Evolutionary conservation across 2,888 invertebrate genomes (phyloP).

Genomic region (Eugnorisma glareosa): DNA sequence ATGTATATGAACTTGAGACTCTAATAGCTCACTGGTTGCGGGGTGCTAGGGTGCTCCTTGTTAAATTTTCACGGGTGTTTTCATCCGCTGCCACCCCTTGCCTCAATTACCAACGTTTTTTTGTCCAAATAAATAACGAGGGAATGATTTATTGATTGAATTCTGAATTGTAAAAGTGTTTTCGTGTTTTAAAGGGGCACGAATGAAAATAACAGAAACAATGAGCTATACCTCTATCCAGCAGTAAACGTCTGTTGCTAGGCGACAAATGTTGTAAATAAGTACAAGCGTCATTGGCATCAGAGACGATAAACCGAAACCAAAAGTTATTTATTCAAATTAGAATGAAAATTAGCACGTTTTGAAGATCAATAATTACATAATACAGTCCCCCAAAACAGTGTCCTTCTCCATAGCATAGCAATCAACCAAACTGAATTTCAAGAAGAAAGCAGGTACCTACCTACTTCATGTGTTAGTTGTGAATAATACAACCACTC

Average conservation of each 20-base stretch:
- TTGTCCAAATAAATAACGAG: conserved; percentile 50
- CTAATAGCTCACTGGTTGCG: conserved; percentile 20
- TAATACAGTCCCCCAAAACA: not conserved
- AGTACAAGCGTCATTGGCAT: not conserved
- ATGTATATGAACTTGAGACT: conserved; percentile 49
- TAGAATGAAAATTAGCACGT: not conserved
- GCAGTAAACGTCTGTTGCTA: not conserved
- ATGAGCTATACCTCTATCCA: not conserved
- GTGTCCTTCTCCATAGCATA: not conserved
- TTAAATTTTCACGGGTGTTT: conserved; percentile 84
- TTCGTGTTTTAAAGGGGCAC: not conserved
- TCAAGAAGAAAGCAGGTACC: not conserved
- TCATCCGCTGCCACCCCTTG: conserved; percentile 63
- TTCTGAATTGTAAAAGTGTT: not conserved
- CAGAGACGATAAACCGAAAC: not conserved
- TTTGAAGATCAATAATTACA: not conserved
- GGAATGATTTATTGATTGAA: conserved; percentile 55
- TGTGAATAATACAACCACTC: not conserved
- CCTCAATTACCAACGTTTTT: conserved; percentile 56
- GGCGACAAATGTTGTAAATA: not conserved
- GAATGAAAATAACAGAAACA: not conserved
- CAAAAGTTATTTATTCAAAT: not conserved
- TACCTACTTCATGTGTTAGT: not conserved
- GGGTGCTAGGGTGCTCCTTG: conserved; percentile 70
- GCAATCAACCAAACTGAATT: not conserved